Evolutionary conservation across 2,888 invertebrate genomes (phyloP).

Genomic region (Apodemia duryi): DNA sequence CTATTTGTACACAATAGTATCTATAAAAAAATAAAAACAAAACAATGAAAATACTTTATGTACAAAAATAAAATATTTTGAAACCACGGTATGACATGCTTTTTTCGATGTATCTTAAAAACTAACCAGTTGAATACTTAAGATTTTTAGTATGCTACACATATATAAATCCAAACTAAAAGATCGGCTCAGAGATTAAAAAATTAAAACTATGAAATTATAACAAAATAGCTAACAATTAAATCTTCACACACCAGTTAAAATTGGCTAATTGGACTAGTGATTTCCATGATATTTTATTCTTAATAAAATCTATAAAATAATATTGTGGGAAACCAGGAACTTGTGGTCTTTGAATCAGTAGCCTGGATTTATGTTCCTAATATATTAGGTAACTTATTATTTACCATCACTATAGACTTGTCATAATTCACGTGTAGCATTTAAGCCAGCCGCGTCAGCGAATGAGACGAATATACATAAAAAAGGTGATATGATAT

Average conservation of each 20-base stretch:
- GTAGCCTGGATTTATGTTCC: too few relatives aligned
- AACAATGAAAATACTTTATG: neutral
- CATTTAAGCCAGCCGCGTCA: too few relatives aligned
- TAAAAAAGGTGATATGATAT: too few relatives aligned
- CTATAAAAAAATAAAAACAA: neutral
- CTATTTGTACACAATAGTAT: neutral
- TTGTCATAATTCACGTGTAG: too few relatives aligned
- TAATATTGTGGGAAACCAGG: too few relatives aligned
- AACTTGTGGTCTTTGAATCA: too few relatives aligned
- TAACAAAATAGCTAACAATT: neutral
- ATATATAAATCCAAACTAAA: neutral
- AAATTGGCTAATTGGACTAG: conserved; percentile 5
- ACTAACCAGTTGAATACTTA: neutral
- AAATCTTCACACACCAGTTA: neutral
- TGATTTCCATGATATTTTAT: neutral
- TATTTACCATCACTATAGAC: too few relatives aligned
- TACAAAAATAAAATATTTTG: conserved; percentile 1
- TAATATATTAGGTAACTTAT: too few relatives aligned
- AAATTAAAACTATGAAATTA: neutral
- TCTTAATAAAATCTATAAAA: too few relatives aligned
- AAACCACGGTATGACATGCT: neutral
- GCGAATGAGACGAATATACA: too few relatives aligned
- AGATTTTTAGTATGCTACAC: neutral
- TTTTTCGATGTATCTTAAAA: conserved; percentile 2
- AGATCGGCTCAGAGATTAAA: conserved; percentile 9